Evolutionary conservation across 2,888 invertebrate species (phyloP), one percentile per base, ranked within the genome.

Genomic region (Torymus texanus): DNA sequence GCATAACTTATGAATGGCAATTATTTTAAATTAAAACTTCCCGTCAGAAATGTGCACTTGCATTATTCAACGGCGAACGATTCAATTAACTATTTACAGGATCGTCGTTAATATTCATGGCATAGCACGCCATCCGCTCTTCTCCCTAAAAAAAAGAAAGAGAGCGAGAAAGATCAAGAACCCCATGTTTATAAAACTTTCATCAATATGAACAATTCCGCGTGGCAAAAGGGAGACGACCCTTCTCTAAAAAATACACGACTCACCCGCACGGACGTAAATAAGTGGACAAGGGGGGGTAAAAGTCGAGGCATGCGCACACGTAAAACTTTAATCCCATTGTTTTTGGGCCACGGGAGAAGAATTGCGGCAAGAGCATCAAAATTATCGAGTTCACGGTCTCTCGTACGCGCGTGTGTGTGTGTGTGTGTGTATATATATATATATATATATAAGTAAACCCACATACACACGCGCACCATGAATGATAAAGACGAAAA

Each of bases 361-460:
- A n/a, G 51, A 50, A 74, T 14, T 24, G 63, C 56, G 66, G 50
- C 12, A 8, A 53, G 67, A 53, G 67, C 53, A 61, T 75, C 58
- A 66, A 65, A 71, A 77, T 71, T 65, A 77, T 77, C 77, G 71
- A 67, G 58, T 53, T 14, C 21, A 41, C 21, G 29, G 24, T 29
- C 24, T 18, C 41, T 14, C 21, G 65, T 21, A 24, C n/a, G n/a
- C 53, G 13, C 18, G 13, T 1, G n/a, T n/a, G n/a, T n/a, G n/a
- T n/a, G n/a, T n/a, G n/a, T n/a, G n/a, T n/a, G n/a, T n/a, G n/a
- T n/a, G n/a, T n/a, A n/a, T n/a, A n/a, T n/a, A n/a, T n/a, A n/a
- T n/a, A n/a, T n/a, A n/a, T n/a, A n/a, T 77, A 71, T 58, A 76
- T 62, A 68, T 24, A 55, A 12, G 51, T n/a, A 18, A 16, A 21